Conservation (phyloP, 2,113 vertebrate species). For the Ceuthmochares aereus region DNA sequence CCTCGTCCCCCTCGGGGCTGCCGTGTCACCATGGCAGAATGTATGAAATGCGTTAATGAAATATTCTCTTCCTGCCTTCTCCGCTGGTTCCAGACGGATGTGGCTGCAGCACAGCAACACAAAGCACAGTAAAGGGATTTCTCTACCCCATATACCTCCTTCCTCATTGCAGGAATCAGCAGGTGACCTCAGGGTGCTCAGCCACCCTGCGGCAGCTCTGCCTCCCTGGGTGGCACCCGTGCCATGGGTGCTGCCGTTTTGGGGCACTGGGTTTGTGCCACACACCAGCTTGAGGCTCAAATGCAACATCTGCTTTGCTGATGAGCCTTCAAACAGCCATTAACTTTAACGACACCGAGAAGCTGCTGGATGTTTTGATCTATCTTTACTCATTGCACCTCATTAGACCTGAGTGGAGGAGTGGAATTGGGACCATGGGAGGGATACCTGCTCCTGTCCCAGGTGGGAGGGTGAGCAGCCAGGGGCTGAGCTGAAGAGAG, state of each 20-base stretch:
- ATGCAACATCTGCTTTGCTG: not conserved
- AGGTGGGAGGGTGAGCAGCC: not conserved
- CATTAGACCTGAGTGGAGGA: not conserved
- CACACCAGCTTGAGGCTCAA: not conserved
- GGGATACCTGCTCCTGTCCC: not conserved
- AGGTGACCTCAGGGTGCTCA: not conserved
- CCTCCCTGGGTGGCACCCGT: rapidly evolving
- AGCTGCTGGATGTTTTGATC: not conserved
- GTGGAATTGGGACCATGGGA: rapidly evolving
- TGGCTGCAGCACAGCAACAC: not conserved
- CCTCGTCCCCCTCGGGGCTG: too few relatives aligned
- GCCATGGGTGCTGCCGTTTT: rapidly evolving
- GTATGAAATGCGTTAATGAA: too few relatives aligned
- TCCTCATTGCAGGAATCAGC: not conserved
- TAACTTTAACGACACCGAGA: not conserved
- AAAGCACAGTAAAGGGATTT: not conserved
- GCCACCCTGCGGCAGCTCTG: not conserved
- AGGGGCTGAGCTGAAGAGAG: not conserved
- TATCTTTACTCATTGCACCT: not conserved
- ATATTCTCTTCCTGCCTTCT: rapidly evolving
- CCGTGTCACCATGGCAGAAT: not conserved
- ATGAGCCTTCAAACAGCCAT: not conserved
- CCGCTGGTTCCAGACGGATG: not conserved
- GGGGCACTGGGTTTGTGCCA: not conserved
- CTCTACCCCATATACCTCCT: not conserved